phyloP scores from a whole-genome alignment of 2,888 invertebrate species.

The Chydorus sphaericus region DNA sequence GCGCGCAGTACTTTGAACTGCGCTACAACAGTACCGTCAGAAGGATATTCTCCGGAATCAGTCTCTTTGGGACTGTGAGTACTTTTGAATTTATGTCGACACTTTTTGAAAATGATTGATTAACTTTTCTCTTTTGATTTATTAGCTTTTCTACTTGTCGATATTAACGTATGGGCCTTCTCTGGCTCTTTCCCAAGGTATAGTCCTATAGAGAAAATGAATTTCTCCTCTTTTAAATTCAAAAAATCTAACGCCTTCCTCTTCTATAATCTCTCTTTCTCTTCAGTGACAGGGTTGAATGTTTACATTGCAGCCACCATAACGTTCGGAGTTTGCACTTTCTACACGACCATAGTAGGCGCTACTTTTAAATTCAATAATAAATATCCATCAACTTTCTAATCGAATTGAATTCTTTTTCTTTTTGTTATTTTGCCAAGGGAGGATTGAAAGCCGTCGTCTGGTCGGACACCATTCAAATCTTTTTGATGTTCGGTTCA shows the following conservation, averaged over 20 bases:
- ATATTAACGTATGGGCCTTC: neutral
- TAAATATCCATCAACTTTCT: too few species aligned
- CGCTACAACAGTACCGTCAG: neutral
- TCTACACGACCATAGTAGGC: neutral
- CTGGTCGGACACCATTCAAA: neutral
- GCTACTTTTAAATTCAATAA: too few species aligned
- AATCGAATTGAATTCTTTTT: too few species aligned
- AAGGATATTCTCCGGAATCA: neutral
- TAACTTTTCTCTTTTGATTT: neutral
- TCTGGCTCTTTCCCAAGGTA: neutral
- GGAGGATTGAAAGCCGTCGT: neutral
- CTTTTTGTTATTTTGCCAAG: too few species aligned
- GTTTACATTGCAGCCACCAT: neutral
- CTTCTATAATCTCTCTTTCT: too few species aligned
- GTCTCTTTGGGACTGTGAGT: neutral
- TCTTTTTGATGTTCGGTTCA: neutral
- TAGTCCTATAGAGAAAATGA: neutral
- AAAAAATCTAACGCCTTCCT: too few species aligned
- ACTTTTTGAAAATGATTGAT: too few species aligned
- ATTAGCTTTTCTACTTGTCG: neutral
- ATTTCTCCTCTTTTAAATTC: too few species aligned
- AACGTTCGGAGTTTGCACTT: neutral
- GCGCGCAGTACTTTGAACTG: constrained; percentile 1
- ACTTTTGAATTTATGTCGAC: too few species aligned
- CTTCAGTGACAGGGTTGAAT: neutral